Conservation (phyloP, 2,797 vertebrate species). For the Esox lucius region DNA sequence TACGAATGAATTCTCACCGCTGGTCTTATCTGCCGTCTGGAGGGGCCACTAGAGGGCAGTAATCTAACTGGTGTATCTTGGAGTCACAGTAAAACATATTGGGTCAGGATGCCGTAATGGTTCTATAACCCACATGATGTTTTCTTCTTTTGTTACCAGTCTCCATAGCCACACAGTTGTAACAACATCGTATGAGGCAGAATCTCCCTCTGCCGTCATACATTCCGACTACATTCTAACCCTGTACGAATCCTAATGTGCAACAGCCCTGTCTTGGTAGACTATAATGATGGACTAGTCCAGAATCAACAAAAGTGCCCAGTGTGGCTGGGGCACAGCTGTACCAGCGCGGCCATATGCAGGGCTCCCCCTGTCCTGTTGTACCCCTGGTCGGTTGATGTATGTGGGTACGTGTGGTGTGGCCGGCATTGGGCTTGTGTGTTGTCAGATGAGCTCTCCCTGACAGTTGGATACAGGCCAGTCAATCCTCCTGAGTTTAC, state of each 20-base stretch:
- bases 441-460: constrained; percentile 73
- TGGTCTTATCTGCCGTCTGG: neutral
- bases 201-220: neutral
- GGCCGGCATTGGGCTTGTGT: constrained; percentile 50
- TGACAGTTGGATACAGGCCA: constrained; percentile 77
- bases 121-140: neutral
- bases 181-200: neutral
- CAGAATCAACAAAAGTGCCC: constrained; percentile 49
- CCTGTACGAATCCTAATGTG: neutral
- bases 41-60: constrained; percentile 35
- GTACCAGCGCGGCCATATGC: constrained; percentile 56
- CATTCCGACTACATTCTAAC: neutral
- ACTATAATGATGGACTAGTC: neutral
- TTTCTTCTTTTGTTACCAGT: neutral
- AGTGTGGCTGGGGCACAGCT: constrained; percentile 62
- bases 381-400: constrained; percentile 64
- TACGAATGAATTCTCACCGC: neutral
- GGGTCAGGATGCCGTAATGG: neutral
- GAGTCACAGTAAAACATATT: neutral
- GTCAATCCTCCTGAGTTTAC: constrained; percentile 77
- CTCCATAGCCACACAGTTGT: neutral
- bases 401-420: constrained; percentile 31
- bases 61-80: constrained; percentile 13
- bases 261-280: constrained; percentile 7
- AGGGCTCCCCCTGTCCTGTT: constrained; percentile 44